A percentile compares a stretch with the other conserved stretches of the same genome.
phyloP scores from a whole-genome alignment of 2,888 invertebrate species.

The Drosophila phalerata region DNA sequence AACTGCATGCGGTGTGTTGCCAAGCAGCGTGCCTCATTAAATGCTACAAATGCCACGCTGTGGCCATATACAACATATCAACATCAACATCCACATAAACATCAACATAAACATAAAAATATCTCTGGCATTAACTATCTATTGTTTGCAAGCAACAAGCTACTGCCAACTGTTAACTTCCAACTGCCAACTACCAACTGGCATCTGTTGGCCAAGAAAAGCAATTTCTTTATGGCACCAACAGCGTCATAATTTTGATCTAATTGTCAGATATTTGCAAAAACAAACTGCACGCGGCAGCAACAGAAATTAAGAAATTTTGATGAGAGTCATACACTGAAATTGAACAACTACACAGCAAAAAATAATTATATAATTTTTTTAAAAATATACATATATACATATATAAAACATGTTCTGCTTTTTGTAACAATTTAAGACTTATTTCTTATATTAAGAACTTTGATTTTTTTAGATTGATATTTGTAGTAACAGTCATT shows the following conservation, averaged over 20 bases:
- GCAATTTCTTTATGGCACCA: conserved; percentile 80
- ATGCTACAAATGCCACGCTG: conserved; percentile 66
- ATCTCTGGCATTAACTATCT: conserved; percentile 69
- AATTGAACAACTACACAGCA: not conserved
- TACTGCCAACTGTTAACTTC: conserved; percentile 18
- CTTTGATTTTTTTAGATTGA: no score
- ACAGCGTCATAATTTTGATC: conserved; percentile 83
- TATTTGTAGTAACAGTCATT: no score
- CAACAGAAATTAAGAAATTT: conserved; percentile 71
- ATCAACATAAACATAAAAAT: conserved; percentile 62
- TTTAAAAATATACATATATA: no score
- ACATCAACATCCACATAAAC: conserved; percentile 50
- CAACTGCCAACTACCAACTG: conserved; percentile 29
- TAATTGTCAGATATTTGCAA: conserved; percentile 81
- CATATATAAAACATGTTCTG: no score
- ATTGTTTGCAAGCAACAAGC: conserved; percentile 63
- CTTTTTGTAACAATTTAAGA: no score
- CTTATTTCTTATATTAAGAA: no score
- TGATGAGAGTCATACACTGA: conserved; percentile 47
- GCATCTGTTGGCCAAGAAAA: conserved; percentile 52
- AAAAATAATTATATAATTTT: no score
- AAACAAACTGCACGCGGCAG: conserved; percentile 48
- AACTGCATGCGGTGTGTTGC: conserved; percentile 11
- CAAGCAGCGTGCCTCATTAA: conserved; percentile 60
- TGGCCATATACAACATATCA: conserved; percentile 66